A percentile compares a stretch with the other conserved stretches of the same genome.
phyloP scores from a whole-genome alignment of 2,113 vertebrate species.

The Morone chrysops region DNA sequence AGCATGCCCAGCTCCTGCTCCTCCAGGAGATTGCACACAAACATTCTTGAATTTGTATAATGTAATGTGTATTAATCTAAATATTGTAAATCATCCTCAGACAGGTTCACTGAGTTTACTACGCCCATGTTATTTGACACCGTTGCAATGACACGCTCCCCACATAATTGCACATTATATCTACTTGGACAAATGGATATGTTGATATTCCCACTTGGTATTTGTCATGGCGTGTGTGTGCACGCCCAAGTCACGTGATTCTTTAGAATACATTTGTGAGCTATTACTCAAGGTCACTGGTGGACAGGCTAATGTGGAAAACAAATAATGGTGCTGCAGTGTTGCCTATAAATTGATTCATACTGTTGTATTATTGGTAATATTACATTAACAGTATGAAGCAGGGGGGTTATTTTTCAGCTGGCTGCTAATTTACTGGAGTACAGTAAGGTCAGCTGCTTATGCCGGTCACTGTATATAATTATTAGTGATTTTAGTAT shows the following conservation, averaged over 20 bases:
- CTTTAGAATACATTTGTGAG: constrained; percentile 42
- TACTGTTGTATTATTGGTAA: constrained; percentile 38
- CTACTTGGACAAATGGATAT: constrained; percentile 45
- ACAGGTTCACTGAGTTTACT: constrained; percentile 33
- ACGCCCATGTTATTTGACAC: constrained; percentile 28
- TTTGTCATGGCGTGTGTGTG: constrained; percentile 33
- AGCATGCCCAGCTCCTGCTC: constrained; percentile 30
- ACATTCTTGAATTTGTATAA: constrained; percentile 31
- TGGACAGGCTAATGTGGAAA: constrained; percentile 56
- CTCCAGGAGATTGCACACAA: constrained; percentile 38
- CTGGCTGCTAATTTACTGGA: constrained; percentile 4
- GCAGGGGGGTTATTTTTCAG: constrained; percentile 10
- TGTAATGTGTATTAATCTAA: constrained; percentile 50
- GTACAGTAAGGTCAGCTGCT: neutral
- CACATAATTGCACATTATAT: constrained; percentile 63
- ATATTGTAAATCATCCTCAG: constrained; percentile 35
- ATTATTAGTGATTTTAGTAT: neutral
- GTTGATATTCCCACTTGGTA: constrained; percentile 44
- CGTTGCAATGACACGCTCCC: constrained; percentile 25
- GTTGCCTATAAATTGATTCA: constrained; percentile 46
- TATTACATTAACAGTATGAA: constrained; percentile 32
- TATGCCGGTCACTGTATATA: neutral
- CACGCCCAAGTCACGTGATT: constrained; percentile 50
- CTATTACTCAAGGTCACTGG: constrained; percentile 53
- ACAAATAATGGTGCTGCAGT: constrained; percentile 52